Base-by-base conservation (phyloP, 2,888 invertebrate species). In the Pocota personata region DNA sequence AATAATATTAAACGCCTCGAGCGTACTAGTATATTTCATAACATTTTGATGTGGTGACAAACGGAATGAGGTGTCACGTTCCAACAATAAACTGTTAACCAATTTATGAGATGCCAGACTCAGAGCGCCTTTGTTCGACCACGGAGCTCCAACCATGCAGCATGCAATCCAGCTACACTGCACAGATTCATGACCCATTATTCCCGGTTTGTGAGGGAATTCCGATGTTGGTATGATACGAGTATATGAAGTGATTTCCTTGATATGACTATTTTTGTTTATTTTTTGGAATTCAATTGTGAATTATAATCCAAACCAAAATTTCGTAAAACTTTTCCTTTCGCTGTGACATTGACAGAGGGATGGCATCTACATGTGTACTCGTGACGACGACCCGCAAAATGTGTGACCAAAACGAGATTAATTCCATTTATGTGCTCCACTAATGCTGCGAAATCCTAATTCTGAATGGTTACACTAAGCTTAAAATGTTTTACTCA, bases 361-460 rank as follows among this genome's bases (percentile, higher is more conserved):
- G n/a, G n/a, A n/a, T n/a, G n/a, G n/a, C n/a, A n/a, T n/a, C n/a
- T n/a, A n/a, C 27, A 30, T 72, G 50, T 30, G 21, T 40, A 16
- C 50, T 16, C 37, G n/a, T n/a, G n/a, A n/a, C n/a, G n/a, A n/a
- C n/a, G n/a, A n/a, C 40, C 46, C 30, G 14, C 48, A 43, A 57
- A 72, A 32, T 55, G 14, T 58, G 60, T 32, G 21, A 32, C 43
- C 30, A 64, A 64, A 75, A 57, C 55, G 55, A 55, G 46, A 75
- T 55, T 75, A 66, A 48, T 76, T 76, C 58, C 57, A 58, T 76
- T 66, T 48, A 57, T 57, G 30, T 55, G 24, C 48, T 30, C 16
- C n/a, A 7, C 35, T 66, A 37, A 76, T 67, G 48, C 48, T 16
- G 32, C 40, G 19, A 46, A 43, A 62, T 64, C 43, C 62, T 32